These are phyloP conservation scores for Rhea americana DNA, from an alignment of 2,113 vertebrate species.

Conservation along the genomic window DNA sequence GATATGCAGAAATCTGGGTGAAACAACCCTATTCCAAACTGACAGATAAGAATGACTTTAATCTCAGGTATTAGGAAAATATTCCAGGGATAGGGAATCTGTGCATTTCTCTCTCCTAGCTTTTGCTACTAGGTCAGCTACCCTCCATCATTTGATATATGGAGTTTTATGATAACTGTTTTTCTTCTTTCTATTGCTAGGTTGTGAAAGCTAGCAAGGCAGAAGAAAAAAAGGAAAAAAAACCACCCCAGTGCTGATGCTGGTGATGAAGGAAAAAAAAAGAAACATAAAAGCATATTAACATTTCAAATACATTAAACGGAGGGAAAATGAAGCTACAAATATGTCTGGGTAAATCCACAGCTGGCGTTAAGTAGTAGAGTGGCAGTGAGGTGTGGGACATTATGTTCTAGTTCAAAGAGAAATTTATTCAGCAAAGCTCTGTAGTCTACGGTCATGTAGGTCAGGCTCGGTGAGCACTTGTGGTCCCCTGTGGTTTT, in stretches of 20 bases:
- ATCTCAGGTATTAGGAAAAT: background rate
- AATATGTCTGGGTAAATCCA: slow-evolving; percentile 32
- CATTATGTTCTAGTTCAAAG: slow-evolving; percentile 11
- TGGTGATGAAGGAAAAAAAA: background rate
- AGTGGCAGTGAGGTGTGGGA: slow-evolving; percentile 11
- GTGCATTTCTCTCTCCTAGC: background rate
- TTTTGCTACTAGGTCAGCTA: background rate
- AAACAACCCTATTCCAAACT: background rate
- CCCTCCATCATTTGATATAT: background rate
- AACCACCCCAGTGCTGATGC: background rate
- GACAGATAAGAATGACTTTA: background rate
- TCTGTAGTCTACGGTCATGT: slow-evolving; percentile 37
- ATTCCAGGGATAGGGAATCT: background rate
- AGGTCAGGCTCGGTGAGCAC: slow-evolving; percentile 34
- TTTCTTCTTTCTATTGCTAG: background rate
- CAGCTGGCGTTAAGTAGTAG: background rate
- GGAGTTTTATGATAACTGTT: background rate
- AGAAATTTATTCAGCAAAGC: slow-evolving; percentile 48
- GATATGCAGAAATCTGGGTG: background rate
- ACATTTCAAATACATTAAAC: slow-evolving; percentile 51
- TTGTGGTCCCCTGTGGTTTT: slow-evolving; percentile 28
- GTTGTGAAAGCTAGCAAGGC: background rate
- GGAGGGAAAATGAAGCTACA: slow-evolving; percentile 44
- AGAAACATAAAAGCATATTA: slow-evolving; percentile 11
- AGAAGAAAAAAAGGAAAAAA: background rate